Evolutionary conservation across 2,113 vertebrate species (phyloP).

Genomic region (Lepus europaeus): DNA sequence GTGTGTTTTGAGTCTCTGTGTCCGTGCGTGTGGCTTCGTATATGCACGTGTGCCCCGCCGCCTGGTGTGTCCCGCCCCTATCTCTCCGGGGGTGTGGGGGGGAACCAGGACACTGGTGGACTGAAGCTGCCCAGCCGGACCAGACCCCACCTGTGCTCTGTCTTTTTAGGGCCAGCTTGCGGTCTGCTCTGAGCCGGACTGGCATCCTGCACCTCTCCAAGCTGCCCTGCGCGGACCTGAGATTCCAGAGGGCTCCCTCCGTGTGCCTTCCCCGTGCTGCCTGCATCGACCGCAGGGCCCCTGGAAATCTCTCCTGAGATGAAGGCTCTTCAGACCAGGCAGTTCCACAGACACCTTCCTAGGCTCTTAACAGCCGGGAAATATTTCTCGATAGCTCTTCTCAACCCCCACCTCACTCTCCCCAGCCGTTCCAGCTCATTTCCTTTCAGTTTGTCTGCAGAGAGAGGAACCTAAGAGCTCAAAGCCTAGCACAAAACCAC

Average conservation of each 20-base stretch:
- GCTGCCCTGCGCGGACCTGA: no score
- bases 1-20: constrained; percentile 26
- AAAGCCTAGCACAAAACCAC: constrained; percentile 16
- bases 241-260: background rate
- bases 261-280: background rate
- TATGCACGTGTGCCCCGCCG: background rate
- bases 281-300: background rate
- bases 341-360: background rate
- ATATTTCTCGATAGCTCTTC: background rate
- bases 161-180: constrained; percentile 21
- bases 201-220: background rate
- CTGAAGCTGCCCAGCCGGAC: background rate
- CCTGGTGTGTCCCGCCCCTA: background rate
- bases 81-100: background rate
- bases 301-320: constrained; percentile 8
- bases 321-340: constrained; percentile 30
- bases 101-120: background rate
- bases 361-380: background rate
- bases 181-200: background rate
- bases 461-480: constrained; percentile 44
- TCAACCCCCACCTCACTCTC: background rate
- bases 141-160: background rate
- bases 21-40: background rate
- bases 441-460: constrained; percentile 39
- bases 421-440: constrained; percentile 24